Conservation (phyloP, 2,113 vertebrate genomes). For the Bufo bufo region DNA sequence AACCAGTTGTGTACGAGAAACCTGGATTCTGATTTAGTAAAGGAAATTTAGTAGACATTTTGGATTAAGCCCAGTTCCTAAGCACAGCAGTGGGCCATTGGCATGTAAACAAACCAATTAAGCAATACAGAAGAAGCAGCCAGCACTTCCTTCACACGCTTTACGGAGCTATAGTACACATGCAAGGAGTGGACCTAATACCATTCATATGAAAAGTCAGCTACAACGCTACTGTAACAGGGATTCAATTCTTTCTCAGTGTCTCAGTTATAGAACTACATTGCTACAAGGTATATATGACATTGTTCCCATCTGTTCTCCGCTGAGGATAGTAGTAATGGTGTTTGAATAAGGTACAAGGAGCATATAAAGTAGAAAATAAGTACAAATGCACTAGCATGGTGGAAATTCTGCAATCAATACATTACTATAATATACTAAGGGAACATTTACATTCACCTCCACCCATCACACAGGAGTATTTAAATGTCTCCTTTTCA, state of each 20-base stretch:
- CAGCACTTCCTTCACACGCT: conserved; percentile 17
- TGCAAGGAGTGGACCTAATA: not conserved
- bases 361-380: not conserved
- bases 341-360: not conserved
- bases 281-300: not conserved
- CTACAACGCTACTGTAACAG: not conserved
- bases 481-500: too few relatives aligned
- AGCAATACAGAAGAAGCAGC: not conserved
- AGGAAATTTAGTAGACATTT: not conserved
- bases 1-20: too few relatives aligned
- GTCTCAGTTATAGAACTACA: not conserved
- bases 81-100: conserved; percentile 11
- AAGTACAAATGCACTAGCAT: not conserved
- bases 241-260: not conserved
- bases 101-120: conserved; percentile 39
- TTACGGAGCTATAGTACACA: not conserved
- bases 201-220: not conserved
- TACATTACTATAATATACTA: too few relatives aligned
- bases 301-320: not conserved
- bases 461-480: too few relatives aligned
- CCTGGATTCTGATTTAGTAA: not conserved
- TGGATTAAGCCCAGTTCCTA: not conserved
- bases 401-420: too few relatives aligned
- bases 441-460: too few relatives aligned
- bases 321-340: not conserved